phyloP scores from a whole-genome alignment of 2,113 vertebrate genomes.

The Podocnemis expansa region DNA sequence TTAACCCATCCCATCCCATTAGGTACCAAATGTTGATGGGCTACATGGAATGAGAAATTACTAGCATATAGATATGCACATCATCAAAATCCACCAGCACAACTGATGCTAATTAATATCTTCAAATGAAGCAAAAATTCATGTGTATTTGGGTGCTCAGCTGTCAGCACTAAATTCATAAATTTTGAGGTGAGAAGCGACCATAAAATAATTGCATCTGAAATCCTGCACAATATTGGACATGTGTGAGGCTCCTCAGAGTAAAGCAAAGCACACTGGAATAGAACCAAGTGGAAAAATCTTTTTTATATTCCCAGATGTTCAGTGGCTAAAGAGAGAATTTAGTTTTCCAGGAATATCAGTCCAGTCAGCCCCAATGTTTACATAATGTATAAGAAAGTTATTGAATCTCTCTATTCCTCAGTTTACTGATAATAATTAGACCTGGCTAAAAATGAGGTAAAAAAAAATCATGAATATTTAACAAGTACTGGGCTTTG shows the following conservation, averaged over 20 bases:
- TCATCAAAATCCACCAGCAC: neutral
- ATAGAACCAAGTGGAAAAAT: neutral
- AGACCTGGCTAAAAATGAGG: neutral
- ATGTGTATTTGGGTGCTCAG: neutral
- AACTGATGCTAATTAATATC: neutral
- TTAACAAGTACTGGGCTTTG: neutral
- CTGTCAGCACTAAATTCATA: neutral
- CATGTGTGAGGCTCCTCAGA: neutral
- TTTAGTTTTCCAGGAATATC: neutral
- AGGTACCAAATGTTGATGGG: neutral
- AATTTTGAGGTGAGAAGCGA: neutral
- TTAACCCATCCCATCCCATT: neutral
- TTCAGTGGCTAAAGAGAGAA: neutral
- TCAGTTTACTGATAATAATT: neutral
- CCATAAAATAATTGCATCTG: neutral
- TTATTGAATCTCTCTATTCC: neutral
- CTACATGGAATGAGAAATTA: neutral
- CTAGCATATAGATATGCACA: neutral
- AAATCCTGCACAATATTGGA: neutral
- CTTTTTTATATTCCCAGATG: neutral
- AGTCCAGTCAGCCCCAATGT: neutral
- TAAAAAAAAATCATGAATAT: neutral
- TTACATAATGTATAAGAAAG: neutral
- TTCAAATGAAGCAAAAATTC: neutral
- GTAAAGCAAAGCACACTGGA: neutral